phyloP scores from a whole-genome alignment of 2,888 invertebrate species.

The Dasysyrphus albostriatus region DNA sequence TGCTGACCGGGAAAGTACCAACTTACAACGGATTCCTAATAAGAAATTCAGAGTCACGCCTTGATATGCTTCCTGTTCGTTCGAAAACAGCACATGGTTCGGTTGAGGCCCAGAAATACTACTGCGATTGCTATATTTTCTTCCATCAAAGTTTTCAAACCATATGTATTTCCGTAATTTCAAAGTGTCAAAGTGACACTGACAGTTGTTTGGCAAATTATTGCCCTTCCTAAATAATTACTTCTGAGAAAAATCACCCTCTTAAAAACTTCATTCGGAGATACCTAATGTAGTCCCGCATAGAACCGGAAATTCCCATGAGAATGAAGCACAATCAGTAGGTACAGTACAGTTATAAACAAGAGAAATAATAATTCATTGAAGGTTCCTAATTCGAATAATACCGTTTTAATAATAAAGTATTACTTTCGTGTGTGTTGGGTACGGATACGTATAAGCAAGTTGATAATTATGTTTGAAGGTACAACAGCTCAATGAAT shows the following conservation, averaged over 20 bases:
- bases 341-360: slow-evolving; percentile 30
- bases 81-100: slow-evolving; percentile 29
- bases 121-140: slow-evolving; percentile 20
- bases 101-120: slow-evolving; percentile 10
- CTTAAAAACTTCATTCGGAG: slow-evolving; percentile 25
- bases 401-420: slow-evolving; percentile 22
- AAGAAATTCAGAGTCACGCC: slow-evolving; percentile 63
- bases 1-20: slow-evolving; percentile 69
- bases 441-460: too few relatives aligned
- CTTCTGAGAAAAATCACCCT: slow-evolving; percentile 23
- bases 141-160: not conserved
- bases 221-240: not conserved
- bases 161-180: slow-evolving; percentile 35
- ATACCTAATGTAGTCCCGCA: not conserved
- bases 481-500: not conserved
- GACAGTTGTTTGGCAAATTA: slow-evolving; percentile 33
- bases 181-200: slow-evolving; percentile 55
- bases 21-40: slow-evolving; percentile 46
- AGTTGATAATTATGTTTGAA: not conserved
- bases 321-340: slow-evolving; percentile 20
- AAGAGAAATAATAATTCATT: not conserved
- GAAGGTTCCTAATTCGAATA: not conserved
- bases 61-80: slow-evolving; percentile 71
- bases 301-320: slow-evolving; percentile 66
- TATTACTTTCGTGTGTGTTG: not conserved